Conservation (phyloP, 2,797 vertebrate species). For the Todus mexicanus region DNA sequence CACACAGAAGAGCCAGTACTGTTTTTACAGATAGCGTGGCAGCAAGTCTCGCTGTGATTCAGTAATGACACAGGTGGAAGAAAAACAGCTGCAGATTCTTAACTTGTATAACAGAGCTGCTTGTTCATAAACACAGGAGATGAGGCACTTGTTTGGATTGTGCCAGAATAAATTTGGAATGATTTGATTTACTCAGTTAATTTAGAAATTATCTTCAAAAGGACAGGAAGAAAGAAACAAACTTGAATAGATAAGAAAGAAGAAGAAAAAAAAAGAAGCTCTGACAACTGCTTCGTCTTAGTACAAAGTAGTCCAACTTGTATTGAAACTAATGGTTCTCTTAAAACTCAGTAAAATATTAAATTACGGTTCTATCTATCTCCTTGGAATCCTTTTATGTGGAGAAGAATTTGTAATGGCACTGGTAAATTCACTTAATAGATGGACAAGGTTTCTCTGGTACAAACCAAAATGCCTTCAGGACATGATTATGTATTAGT, state of each 20-base stretch:
- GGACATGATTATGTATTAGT: not conserved
- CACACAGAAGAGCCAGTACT: not conserved
- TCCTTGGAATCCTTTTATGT: not conserved
- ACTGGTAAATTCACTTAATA: not conserved
- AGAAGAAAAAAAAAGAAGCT: not conserved
- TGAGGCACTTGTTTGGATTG: constrained; percentile 1
- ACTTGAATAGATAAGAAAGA: not conserved
- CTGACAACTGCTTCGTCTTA: not conserved
- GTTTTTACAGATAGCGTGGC: not conserved
- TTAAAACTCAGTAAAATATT: not conserved
- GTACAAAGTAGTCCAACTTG: not conserved
- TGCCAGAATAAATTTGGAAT: constrained; percentile 2
- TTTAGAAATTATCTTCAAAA: constrained; percentile 33
- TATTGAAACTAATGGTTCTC: not conserved
- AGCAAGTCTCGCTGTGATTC: not conserved
- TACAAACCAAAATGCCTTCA: not conserved
- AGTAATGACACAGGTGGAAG: not conserved
- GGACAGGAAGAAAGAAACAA: not conserved
- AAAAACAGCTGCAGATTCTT: constrained; percentile 33
- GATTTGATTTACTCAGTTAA: constrained; percentile 8
- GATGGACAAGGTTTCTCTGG: not conserved
- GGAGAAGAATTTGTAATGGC: not conserved
- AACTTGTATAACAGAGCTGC: not conserved
- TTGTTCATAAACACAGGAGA: not conserved
- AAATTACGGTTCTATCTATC: not conserved